A percentile compares a stretch with the other conserved stretches of the same genome.
phyloP scores from a whole-genome alignment of 2,888 invertebrate species.

The Acronicta alni region DNA sequence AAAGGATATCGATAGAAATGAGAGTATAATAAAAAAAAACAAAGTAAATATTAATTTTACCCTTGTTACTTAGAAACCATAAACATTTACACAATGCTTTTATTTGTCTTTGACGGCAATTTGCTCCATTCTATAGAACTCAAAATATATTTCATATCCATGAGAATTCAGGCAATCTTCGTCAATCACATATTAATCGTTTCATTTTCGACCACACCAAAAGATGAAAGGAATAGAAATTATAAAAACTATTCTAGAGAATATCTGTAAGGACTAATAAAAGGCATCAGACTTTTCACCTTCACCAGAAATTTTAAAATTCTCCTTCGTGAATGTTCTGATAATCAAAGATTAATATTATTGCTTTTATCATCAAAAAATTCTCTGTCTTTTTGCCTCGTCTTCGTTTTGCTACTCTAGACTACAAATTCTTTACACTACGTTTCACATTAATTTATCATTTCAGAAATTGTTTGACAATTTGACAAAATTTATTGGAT shows the following conservation, averaged over 20 bases:
- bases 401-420: no score
- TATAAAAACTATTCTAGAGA: slow-evolving; percentile 14
- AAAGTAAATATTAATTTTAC: no score
- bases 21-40: no score
- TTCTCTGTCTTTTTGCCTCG: slow-evolving; percentile 1
- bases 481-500: slow-evolving; percentile 7
- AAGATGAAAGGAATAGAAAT: slow-evolving; percentile 25
- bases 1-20: no score
- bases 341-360: not conserved
- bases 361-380: slow-evolving; percentile 1
- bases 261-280: slow-evolving; percentile 15
- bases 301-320: slow-evolving; percentile 10
- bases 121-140: slow-evolving; percentile 7
- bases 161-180: slow-evolving; percentile 22
- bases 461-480: not conserved
- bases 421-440: no score
- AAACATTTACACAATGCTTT: no score
- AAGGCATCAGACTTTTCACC: slow-evolving; percentile 9
- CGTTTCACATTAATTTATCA: slow-evolving; percentile 11
- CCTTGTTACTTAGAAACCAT: no score
- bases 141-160: slow-evolving; percentile 8
- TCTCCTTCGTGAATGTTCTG: no score
- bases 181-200: slow-evolving; percentile 24
- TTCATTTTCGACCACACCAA: slow-evolving; percentile 21
- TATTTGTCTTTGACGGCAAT: slow-evolving; percentile 1